phyloP scores from a whole-genome alignment of 2,797 vertebrate genomes.

The Anas bernieri region DNA sequence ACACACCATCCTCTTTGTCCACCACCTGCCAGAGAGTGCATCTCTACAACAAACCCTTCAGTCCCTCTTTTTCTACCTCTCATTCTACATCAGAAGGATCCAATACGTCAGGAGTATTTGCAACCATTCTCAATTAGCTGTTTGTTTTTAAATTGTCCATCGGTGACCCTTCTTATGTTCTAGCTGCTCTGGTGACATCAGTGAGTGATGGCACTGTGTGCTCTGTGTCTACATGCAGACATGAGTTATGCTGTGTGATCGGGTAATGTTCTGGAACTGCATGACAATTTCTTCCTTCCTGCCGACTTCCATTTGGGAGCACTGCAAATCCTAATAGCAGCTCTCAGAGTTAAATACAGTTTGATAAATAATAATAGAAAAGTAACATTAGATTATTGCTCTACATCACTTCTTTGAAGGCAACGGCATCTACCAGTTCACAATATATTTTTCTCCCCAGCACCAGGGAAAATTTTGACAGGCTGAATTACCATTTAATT shows the following conservation, averaged over 20 bases:
- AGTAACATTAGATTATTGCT: conserved; percentile 49
- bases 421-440: conserved; percentile 12
- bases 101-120: not conserved
- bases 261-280: conserved; percentile 58
- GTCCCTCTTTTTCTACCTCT: not conserved
- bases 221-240: conserved; percentile 32
- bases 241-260: conserved; percentile 32
- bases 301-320: conserved; percentile 51
- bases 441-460: not conserved
- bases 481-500: conserved; percentile 46
- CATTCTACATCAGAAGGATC: no score
- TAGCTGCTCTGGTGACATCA: conserved; percentile 28
- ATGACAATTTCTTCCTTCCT: conserved; percentile 19
- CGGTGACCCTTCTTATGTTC: conserved; percentile 63
- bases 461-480: conserved; percentile 11
- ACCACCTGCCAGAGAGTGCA: not conserved
- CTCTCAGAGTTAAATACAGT: conserved; percentile 66
- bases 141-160: conserved; percentile 59
- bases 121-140: conserved; percentile 58
- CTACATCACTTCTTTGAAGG: conserved; percentile 48
- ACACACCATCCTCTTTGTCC: not conserved
- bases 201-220: conserved; percentile 38
- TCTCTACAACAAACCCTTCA: not conserved
- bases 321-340: conserved; percentile 37
- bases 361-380: conserved; percentile 75